These are phyloP conservation scores for Galago senegalensis DNA, from an alignment of 2,797 vertebrate genomes.

Conservation along the genomic window DNA sequence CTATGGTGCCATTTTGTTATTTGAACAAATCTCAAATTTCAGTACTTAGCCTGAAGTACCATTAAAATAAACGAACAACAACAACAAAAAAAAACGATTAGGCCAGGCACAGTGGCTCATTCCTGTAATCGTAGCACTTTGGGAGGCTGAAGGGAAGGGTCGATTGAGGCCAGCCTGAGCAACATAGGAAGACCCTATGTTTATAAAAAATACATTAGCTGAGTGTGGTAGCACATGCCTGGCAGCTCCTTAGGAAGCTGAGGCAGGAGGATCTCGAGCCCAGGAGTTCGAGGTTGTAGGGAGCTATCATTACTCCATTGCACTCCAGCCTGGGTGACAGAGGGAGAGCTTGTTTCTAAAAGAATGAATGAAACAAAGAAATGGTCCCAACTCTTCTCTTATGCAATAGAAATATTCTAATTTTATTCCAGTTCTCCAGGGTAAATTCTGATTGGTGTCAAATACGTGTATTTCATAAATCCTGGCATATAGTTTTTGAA, in stretches of 20 bases:
- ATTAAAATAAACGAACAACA: not conserved
- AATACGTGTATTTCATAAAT: not conserved
- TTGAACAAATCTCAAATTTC: not conserved
- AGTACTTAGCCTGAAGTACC: not conserved
- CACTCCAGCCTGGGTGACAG: not conserved
- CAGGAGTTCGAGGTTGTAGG: not conserved
- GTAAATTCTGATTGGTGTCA: not conserved
- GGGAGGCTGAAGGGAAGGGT: not conserved
- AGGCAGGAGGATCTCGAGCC: not conserved
- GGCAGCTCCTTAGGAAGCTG: not conserved
- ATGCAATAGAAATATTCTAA: not conserved
- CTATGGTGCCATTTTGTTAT: not conserved
- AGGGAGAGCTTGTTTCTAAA: not conserved
- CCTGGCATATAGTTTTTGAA: slow-evolving; percentile 19
- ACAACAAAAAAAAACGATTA: not conserved
- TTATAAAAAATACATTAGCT: not conserved
- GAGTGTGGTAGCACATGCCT: not conserved
- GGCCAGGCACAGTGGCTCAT: too few species aligned
- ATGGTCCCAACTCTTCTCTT: not conserved
- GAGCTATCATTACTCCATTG: not conserved
- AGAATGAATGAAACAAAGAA: not conserved
- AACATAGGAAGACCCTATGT: not conserved
- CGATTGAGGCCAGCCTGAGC: not conserved
- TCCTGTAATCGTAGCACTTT: not conserved
- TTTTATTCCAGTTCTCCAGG: not conserved